phyloP scores from a whole-genome alignment of 2,797 vertebrate species.

The Takifugu ocellatus region DNA sequence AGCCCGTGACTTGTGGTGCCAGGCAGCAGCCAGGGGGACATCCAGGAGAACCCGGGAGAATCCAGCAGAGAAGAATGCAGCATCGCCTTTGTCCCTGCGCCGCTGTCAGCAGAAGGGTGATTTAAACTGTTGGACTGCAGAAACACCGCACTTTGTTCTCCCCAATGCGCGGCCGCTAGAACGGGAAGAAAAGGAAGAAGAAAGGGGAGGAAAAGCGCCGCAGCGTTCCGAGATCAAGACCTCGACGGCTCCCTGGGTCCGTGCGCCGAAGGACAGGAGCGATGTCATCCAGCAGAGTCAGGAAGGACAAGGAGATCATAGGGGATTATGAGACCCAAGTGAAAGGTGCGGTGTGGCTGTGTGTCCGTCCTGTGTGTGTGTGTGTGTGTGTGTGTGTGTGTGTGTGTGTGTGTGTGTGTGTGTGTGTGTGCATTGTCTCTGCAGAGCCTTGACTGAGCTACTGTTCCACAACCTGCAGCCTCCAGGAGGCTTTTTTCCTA shows the following conservation, averaged over 20 bases:
- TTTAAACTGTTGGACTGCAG: conserved; percentile 18
- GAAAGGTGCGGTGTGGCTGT: conserved; percentile 81
- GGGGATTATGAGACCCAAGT: conserved; percentile 96
- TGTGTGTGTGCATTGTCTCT: conserved; percentile 28
- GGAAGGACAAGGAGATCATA: conserved; percentile 98
- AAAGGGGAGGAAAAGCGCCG: conserved; percentile 19
- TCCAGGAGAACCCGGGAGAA: conserved; percentile 21
- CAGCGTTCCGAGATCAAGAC: conserved; percentile 43
- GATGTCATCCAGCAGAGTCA: conserved; percentile 91
- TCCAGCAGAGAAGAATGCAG: conserved; percentile 40
- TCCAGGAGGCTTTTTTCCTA: background rate
- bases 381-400: background rate
- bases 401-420: background rate
- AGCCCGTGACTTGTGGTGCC: conserved; percentile 34
- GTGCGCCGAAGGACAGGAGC: conserved; percentile 41
- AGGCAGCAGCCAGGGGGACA: conserved; percentile 14
- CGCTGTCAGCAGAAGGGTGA: conserved; percentile 6
- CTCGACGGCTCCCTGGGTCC: conserved; percentile 54
- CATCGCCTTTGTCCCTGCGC: conserved; percentile 16
- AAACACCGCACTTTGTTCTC: conserved; percentile 27
- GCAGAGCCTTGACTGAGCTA: background rate
- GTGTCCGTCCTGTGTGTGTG: conserved; percentile 4
- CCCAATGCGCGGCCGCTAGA: conserved; percentile 29
- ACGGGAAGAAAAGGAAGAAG: conserved; percentile 2
- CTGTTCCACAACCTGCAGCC: background rate